phyloP scores from a whole-genome alignment of 2,113 vertebrate species.

The Alligator mississippiensis region DNA sequence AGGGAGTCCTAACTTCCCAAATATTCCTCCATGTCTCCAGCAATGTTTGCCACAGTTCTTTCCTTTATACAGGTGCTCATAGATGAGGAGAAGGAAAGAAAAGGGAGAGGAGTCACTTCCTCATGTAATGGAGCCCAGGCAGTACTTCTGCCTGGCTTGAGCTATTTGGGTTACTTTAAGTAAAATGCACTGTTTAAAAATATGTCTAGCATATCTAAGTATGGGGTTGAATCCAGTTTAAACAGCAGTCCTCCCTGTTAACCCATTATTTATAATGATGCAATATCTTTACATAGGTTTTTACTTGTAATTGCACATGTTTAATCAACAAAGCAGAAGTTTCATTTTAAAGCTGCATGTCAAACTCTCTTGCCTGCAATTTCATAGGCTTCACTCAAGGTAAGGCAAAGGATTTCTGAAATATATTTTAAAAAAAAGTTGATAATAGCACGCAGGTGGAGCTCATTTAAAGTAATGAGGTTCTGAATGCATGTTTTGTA shows the following conservation, averaged over 20 bases:
- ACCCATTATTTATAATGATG: neutral
- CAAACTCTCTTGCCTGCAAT: neutral
- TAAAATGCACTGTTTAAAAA: neutral
- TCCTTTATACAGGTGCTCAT: neutral
- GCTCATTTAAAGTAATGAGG: constrained; percentile 50
- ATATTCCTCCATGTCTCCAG: neutral
- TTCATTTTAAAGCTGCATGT: neutral
- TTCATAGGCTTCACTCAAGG: neutral
- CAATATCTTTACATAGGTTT: neutral
- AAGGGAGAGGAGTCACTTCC: neutral
- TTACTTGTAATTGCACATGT: neutral
- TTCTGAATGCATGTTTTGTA: constrained; percentile 23
- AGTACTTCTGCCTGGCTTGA: neutral
- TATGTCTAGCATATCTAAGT: neutral
- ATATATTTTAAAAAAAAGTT: neutral
- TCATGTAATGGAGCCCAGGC: neutral
- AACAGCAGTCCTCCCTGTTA: neutral
- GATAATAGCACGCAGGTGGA: constrained; percentile 32
- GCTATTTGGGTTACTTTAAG: neutral
- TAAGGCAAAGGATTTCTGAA: neutral
- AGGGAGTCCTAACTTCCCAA: neutral
- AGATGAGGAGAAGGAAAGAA: neutral
- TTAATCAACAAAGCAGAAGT: neutral
- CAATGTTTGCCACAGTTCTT: neutral
- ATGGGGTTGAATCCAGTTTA: neutral